Base-by-base conservation (phyloP, 1,140 invertebrate genomes). In the Aporrectodea caliginosa region DNA sequence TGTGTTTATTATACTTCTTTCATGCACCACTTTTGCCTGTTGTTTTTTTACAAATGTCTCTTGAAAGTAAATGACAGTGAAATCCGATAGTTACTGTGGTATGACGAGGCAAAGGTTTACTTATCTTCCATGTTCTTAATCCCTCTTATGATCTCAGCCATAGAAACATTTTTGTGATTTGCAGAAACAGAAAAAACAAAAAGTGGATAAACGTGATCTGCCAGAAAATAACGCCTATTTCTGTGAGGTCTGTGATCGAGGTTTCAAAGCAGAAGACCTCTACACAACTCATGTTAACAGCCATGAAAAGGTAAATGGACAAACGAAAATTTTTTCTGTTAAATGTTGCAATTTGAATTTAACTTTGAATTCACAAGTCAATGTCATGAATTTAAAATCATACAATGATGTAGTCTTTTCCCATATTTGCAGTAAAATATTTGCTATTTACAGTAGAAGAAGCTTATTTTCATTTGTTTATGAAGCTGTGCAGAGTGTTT, bases 161-260 rank as follows among this genome's bases (percentile, higher is more conserved):
- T 58, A 12, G 43, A 72, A 27, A 12, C 70, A 27, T 29, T 27
- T 29, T 72, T 29, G 2, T n/a, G 29, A 68, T 35, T 75, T 74
- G 69, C 33, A 71, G 33, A 77, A 81, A 30, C 73, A 84, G 77
- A 84, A 85, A 35, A 82, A 84, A 69, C 72, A 80, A n/a, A 84
- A 84, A 75, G 79, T 84, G 29, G 82, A 86, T 80, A 87, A 86
- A 73, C 79, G 84, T 68, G 85, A 86, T 77, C 75, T 86, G 0
- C 81, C 86, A 69, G 85, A 87, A 74, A 85, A 85, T 71, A 86
- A 85, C 77, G 69, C 69, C 22, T 87, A 82, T 82, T 87, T 82
- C 85, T 95, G 94, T 88, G 92, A 94, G 84, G 90, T 91, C 68
- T 95, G 94, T 87, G 93, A 94, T 82, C 90, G 91, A 86, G 90